Evolutionary conservation across 2,113 vertebrate genomes (phyloP).

Genomic region (Gymnarchus niloticus): DNA sequence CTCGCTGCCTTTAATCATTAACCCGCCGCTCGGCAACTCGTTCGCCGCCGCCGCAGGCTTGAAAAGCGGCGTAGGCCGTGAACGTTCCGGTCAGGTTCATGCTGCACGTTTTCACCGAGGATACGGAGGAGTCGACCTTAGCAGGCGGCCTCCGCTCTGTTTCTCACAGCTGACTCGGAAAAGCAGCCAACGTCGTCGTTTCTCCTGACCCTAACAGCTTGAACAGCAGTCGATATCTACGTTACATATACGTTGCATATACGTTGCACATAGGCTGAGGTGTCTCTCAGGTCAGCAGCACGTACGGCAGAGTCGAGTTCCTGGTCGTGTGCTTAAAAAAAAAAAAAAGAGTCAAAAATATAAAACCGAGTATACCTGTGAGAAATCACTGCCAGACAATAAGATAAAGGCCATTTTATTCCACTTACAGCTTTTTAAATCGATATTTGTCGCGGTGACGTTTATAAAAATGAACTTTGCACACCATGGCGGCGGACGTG

Average conservation of each 20-base stretch:
- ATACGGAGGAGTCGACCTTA: too few species aligned
- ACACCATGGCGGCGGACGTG: too few species aligned
- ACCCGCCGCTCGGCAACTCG: background rate
- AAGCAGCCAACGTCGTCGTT: background rate
- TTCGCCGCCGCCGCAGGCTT: background rate
- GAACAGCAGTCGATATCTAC: background rate
- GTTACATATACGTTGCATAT: too few species aligned
- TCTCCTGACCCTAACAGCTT: background rate
- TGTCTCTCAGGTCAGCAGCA: background rate
- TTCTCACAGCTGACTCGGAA: background rate
- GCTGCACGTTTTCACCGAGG: too few species aligned
- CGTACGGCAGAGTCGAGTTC: background rate
- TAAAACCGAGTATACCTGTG: background rate
- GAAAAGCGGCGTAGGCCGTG: background rate
- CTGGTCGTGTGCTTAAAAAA: background rate
- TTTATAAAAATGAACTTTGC: too few species aligned
- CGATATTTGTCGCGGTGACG: too few species aligned
- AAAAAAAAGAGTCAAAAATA: background rate
- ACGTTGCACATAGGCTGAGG: too few species aligned
- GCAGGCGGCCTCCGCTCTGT: too few species aligned
- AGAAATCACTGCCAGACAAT: too few species aligned
- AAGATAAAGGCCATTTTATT: too few species aligned
- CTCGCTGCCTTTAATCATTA: slow-evolving; percentile 10
- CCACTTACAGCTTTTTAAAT: too few species aligned
- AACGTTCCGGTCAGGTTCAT: too few species aligned